These are phyloP conservation scores for Acanthaster planci DNA, from an alignment of 35 echinoderm and acorn worm genomes.

Conservation along the genomic window DNA sequence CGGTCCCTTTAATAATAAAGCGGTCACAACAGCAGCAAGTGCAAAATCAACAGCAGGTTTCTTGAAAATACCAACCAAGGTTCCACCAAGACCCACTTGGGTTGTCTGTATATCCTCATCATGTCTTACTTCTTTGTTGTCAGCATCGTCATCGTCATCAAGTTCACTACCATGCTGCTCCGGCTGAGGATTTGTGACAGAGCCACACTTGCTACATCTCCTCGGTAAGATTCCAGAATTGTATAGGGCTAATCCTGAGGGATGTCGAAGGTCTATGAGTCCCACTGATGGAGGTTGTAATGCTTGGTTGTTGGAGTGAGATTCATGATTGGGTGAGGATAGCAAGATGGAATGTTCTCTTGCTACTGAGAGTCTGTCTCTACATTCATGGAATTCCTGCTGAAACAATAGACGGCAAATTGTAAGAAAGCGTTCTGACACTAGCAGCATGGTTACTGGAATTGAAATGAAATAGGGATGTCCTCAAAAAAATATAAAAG, in stretches of 20 bases:
- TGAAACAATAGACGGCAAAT: too few relatives aligned
- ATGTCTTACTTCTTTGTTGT: not conserved
- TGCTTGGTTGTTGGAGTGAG: not conserved
- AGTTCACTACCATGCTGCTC: not conserved
- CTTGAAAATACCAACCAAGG: conserved; percentile 35
- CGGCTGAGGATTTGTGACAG: not conserved
- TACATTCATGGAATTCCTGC: not conserved
- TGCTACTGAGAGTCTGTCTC: not conserved
- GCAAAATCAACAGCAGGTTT: conserved; percentile 59
- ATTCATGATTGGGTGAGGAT: not conserved
- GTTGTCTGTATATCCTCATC: not conserved
- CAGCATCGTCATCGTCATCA: not conserved
- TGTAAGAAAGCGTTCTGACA: too few relatives aligned
- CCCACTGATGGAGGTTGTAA: not conserved
- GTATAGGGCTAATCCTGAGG: not conserved
- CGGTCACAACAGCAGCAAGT: conserved; percentile 31
- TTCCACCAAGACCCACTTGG: not conserved
- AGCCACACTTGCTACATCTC: not conserved
- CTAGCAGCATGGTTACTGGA: too few relatives aligned
- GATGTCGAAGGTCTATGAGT: not conserved
- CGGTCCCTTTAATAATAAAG: conserved; percentile 51
- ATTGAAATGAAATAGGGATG: too few relatives aligned
- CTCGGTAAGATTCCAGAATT: not conserved
- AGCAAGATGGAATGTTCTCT: not conserved
- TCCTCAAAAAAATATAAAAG: too few relatives aligned